A percentile compares a stretch with the other conserved stretches of the same genome.
phyloP scores from a whole-genome alignment of 1,140 invertebrate genomes.

The Arion vulgaris region DNA sequence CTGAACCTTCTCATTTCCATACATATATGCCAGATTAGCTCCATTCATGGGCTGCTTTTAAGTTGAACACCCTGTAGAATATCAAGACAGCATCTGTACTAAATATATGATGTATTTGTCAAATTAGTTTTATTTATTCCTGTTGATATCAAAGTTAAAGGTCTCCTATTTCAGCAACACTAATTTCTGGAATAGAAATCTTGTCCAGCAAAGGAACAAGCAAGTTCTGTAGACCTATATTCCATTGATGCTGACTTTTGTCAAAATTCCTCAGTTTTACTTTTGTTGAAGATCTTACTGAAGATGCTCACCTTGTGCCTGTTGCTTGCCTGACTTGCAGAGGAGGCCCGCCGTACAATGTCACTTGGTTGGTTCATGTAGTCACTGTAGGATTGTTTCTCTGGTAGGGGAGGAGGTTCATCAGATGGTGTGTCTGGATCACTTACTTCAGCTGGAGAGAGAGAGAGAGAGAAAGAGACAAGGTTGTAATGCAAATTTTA shows the following conservation, averaged over 20 bases:
- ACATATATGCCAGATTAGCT: too few relatives aligned
- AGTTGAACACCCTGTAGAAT: too few relatives aligned
- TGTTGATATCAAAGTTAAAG: too few relatives aligned
- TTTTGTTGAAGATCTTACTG: conserved; percentile 46
- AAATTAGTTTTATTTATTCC: too few relatives aligned
- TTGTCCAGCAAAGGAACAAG: neutral
- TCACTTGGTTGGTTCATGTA: conserved; percentile 68
- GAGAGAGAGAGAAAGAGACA: too few relatives aligned
- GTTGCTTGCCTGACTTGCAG: conserved; percentile 20
- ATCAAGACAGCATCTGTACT: too few relatives aligned
- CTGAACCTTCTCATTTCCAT: too few relatives aligned
- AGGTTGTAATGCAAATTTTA: neutral
- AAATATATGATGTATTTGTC: too few relatives aligned
- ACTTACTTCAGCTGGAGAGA: neutral
- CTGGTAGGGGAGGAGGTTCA: conserved; percentile 80
- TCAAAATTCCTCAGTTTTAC: conserved; percentile 13
- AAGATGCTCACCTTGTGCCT: conserved; percentile 57
- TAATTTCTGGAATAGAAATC: too few relatives aligned
- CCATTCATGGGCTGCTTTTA: too few relatives aligned
- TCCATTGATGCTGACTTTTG: neutral
- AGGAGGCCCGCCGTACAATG: conserved; percentile 13
- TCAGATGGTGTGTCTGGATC: neutral
- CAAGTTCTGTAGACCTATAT: neutral
- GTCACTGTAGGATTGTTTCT: conserved; percentile 78
- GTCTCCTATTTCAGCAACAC: too few relatives aligned